Evolutionary conservation across 2,113 vertebrate species (phyloP).

Genomic region (Accipiter cooperii): DNA sequence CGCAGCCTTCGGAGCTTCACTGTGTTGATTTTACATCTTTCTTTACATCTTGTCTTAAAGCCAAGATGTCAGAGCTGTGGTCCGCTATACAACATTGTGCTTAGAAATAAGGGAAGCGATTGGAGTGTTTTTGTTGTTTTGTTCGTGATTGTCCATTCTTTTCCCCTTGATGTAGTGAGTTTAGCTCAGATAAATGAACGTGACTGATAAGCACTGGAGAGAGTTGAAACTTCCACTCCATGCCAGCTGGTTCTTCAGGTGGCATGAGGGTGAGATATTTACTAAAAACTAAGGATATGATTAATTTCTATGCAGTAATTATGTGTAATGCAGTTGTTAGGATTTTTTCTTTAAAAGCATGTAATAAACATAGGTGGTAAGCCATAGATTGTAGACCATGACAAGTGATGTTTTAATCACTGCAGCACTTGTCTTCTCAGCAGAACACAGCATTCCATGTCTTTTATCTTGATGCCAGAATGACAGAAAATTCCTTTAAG

Average conservation of each 20-base stretch:
- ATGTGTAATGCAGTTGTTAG: not conserved
- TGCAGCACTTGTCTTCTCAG: not conserved
- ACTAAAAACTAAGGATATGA: not conserved
- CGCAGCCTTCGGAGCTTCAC: not conserved
- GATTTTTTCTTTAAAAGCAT: not conserved
- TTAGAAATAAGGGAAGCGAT: not conserved
- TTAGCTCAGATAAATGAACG: not conserved
- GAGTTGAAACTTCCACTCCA: not conserved
- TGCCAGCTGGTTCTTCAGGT: not conserved
- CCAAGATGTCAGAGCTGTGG: not conserved
- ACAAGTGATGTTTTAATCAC: not conserved
- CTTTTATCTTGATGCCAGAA: not conserved
- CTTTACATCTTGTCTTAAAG: not conserved
- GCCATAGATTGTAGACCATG: not conserved
- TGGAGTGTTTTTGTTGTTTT: not conserved
- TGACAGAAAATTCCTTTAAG: not conserved
- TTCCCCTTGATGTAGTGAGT: not conserved
- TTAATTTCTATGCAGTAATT: not conserved
- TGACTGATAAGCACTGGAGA: not conserved
- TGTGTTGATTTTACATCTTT: not conserved
- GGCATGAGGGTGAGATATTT: not conserved
- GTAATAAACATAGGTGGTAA: not conserved
- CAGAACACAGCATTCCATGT: not conserved
- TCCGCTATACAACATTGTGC: fast-evolving
- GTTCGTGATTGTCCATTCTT: not conserved